phyloP scores from a whole-genome alignment of 2,888 invertebrate species.

The Megalurothrips usitatus region DNA sequence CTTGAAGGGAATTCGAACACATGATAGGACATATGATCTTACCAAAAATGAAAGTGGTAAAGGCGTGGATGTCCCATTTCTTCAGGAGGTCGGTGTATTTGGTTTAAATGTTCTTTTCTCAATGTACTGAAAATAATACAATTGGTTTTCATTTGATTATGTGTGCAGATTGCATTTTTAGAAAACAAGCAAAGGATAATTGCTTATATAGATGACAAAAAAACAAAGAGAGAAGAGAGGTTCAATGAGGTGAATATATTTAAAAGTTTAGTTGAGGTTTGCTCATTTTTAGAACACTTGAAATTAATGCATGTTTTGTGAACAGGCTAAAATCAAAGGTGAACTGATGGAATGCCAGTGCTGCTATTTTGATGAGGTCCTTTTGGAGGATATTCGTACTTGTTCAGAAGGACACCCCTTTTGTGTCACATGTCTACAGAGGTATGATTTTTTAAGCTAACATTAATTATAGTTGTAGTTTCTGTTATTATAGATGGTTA shows the following conservation, averaged over 20 bases:
- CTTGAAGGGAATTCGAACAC: not conserved
- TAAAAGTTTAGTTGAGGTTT: not conserved
- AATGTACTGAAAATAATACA: too few species aligned
- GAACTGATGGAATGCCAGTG: slow-evolving; percentile 51
- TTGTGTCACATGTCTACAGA: slow-evolving; percentile 47
- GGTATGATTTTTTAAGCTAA: slow-evolving; percentile 37
- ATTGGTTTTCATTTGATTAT: not conserved
- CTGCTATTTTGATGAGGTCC: slow-evolving; percentile 53
- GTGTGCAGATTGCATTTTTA: slow-evolving; percentile 43
- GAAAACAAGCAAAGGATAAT: slow-evolving; percentile 42
- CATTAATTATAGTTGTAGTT: too few species aligned
- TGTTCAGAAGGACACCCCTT: slow-evolving; percentile 49
- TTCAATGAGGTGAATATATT: slow-evolving; percentile 32
- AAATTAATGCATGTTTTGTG: not conserved
- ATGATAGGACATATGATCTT: not conserved
- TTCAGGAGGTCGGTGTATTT: slow-evolving; percentile 43
- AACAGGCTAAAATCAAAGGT: slow-evolving; percentile 44
- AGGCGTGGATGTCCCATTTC: slow-evolving; percentile 41
- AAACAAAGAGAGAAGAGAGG: slow-evolving; percentile 38
- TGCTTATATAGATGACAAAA: slow-evolving; percentile 38
- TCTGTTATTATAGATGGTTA: not conserved
- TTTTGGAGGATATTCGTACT: slow-evolving; percentile 45
- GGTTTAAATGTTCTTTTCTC: slow-evolving; percentile 26
- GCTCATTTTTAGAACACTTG: not conserved
- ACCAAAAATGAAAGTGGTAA: not conserved